Percentiles rank a stretch among this genome's conserved stretches.
These are phyloP conservation scores for Tholera decimalis DNA, from an alignment of 2,888 invertebrate species.

Conservation along the genomic window DNA sequence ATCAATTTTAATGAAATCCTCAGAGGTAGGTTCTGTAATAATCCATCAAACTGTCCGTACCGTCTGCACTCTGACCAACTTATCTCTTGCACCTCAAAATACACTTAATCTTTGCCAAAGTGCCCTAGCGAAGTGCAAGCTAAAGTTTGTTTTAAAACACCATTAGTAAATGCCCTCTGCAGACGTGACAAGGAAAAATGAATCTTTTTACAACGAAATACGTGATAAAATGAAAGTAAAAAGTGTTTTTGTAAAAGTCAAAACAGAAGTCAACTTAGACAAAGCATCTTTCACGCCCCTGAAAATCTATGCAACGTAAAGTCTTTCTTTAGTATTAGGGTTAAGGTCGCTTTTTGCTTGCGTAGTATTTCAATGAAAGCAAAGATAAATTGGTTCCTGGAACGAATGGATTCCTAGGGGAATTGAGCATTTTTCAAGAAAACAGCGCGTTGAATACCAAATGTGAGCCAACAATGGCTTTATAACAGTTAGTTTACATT, in stretches of 20 bases:
- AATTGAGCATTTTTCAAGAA: constrained; percentile 81
- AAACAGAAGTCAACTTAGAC: constrained; percentile 61
- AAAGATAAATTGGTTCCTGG: constrained; percentile 64
- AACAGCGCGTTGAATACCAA: constrained; percentile 80
- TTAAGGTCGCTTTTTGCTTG: constrained; percentile 54
- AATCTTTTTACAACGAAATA: constrained; percentile 64
- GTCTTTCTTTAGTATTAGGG: constrained; percentile 13
- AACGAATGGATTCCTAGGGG: constrained; percentile 75
- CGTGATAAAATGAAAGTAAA: constrained; percentile 59
- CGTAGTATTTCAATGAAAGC: constrained; percentile 5
- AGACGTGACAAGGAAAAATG: constrained; percentile 64
- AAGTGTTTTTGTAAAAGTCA: constrained; percentile 58
- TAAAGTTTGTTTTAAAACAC: constrained; percentile 73
- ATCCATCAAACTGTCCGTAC: constrained; percentile 84
- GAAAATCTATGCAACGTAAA: constrained; percentile 6
- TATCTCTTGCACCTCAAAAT: constrained; percentile 65
- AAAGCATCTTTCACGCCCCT: constrained; percentile 23
- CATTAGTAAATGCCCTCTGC: constrained; percentile 70
- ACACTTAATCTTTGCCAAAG: constrained; percentile 51
- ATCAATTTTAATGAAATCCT: constrained; percentile 77
- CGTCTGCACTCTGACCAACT: constrained; percentile 70
- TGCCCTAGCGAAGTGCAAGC: constrained; percentile 64
- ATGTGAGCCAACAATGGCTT: constrained; percentile 70
- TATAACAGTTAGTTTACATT: constrained; percentile 63
- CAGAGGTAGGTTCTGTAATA: constrained; percentile 73